Conservation (phyloP, 2,888 invertebrate species). For the Drosophila maculinotata region DNA sequence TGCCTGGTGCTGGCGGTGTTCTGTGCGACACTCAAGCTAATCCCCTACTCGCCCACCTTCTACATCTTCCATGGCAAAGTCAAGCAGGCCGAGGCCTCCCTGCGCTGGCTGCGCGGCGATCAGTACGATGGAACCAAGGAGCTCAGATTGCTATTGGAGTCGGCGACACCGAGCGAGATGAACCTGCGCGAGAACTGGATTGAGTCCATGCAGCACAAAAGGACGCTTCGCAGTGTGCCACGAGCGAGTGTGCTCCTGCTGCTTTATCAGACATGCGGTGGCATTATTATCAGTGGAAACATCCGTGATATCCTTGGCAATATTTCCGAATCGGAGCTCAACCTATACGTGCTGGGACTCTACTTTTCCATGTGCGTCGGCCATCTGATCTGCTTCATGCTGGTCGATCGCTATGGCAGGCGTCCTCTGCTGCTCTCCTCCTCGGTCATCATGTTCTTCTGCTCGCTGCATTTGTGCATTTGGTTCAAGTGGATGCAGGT, state of each 20-base stretch:
- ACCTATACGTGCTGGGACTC: fast-evolving
- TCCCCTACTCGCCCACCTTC: slow-evolving; percentile 42
- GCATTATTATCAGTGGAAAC: background rate
- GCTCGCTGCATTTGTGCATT: background rate
- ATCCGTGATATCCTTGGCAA: background rate
- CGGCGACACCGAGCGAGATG: background rate
- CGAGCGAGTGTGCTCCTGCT: slow-evolving; percentile 7
- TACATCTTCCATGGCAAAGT: background rate
- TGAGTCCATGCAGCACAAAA: background rate
- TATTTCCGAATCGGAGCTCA: background rate
- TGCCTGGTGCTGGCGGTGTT: background rate
- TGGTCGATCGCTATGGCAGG: slow-evolving; percentile 38
- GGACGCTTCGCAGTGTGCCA: background rate
- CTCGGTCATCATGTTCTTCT: background rate
- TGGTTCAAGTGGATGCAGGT: background rate
- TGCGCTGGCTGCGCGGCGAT: slow-evolving; percentile 26
- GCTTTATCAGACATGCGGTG: slow-evolving; percentile 15
- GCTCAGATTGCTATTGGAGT: background rate
- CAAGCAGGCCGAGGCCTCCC: background rate
- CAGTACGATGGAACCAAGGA: slow-evolving; percentile 2
- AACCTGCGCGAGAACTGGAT: background rate
- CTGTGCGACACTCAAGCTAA: background rate
- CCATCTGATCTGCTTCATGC: slow-evolving; percentile 18
- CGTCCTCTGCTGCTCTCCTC: slow-evolving; percentile 24
- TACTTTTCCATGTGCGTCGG: background rate